Evolutionary conservation across 2,113 vertebrate genomes (phyloP).

Genomic region (Toxostoma redivivum): DNA sequence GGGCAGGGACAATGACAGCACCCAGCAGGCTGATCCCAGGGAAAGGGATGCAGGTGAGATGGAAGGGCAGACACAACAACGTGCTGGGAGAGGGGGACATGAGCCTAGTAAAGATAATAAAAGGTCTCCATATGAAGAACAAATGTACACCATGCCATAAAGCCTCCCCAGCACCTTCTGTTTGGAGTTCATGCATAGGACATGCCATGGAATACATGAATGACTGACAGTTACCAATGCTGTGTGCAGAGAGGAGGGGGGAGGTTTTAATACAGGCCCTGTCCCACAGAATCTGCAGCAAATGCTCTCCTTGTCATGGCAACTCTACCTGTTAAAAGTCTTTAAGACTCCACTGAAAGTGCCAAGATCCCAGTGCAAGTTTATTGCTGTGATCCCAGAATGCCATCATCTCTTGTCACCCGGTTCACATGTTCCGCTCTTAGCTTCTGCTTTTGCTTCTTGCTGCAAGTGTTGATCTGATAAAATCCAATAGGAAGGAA

Average conservation of each 20-base stretch:
- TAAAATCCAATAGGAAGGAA: background rate
- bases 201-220: background rate
- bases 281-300: background rate
- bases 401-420: fast-evolving
- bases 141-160: background rate
- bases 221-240: background rate
- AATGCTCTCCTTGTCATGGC: background rate
- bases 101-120: background rate
- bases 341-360: background rate
- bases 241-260: background rate
- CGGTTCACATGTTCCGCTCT: background rate
- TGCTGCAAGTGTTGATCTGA: background rate
- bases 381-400: background rate
- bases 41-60: background rate
- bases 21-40: background rate
- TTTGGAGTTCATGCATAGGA: background rate
- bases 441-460: background rate
- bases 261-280: background rate
- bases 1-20: background rate
- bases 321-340: background rate
- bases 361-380: background rate
- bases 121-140: background rate
- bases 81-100: background rate
- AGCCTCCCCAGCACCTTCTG: background rate
- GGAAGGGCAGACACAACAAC: background rate